Conservation (phyloP, 2,888 invertebrate species). For the Xestia c-nigrum region DNA sequence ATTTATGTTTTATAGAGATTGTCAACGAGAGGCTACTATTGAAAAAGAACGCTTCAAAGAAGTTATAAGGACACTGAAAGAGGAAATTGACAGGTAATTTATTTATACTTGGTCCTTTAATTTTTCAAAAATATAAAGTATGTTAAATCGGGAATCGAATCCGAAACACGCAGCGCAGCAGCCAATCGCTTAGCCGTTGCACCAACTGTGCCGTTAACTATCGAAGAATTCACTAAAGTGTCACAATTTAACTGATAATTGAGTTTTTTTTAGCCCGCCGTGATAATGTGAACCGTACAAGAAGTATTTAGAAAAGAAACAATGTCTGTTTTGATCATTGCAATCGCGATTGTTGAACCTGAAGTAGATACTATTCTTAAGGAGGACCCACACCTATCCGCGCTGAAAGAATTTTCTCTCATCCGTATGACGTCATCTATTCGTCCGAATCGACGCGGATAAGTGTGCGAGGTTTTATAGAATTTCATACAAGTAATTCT, state of each 20-base stretch:
- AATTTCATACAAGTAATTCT: too few species aligned
- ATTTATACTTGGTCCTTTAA: neutral
- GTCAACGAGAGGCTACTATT: conserved; percentile 87
- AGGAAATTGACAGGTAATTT: conserved; percentile 91
- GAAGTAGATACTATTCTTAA: too few species aligned
- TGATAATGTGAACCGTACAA: neutral
- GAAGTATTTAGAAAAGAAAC: neutral
- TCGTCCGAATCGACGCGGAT: too few species aligned
- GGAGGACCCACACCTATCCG: too few species aligned
- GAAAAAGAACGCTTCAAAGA: conserved; percentile 89
- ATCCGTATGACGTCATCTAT: too few species aligned
- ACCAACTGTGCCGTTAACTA: neutral
- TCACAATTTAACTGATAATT: neutral
- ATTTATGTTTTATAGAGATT: conserved; percentile 78
- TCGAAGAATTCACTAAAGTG: neutral
- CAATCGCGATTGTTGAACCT: too few species aligned
- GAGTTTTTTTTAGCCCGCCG: too few species aligned
- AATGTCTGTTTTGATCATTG: neutral
- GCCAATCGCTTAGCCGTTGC: neutral
- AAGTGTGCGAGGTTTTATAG: too few species aligned
- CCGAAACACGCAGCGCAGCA: neutral
- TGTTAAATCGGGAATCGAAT: neutral
- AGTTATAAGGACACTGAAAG: conserved; percentile 90
- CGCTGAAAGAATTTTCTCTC: too few species aligned
- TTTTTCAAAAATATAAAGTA: neutral